These are phyloP conservation scores for Trichogramma dendrolimi DNA, from an alignment of 2,888 invertebrate genomes.

Conservation along the genomic window DNA sequence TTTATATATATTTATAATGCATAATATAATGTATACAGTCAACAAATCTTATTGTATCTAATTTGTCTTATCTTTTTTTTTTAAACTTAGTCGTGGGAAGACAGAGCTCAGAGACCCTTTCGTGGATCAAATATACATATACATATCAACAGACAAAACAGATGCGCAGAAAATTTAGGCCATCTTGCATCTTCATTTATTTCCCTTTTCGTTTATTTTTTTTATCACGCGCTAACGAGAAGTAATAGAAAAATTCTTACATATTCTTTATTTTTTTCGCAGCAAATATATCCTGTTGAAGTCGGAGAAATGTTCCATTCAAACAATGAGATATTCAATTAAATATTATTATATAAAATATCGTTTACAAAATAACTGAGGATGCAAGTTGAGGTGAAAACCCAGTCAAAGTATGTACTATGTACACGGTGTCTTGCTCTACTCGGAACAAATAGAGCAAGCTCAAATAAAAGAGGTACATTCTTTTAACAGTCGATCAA, in stretches of 20 bases:
- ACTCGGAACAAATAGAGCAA: too few species aligned
- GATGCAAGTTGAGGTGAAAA: too few species aligned
- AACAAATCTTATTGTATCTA: conserved; percentile 50
- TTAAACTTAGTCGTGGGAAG: conserved; percentile 52
- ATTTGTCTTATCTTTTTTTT: conserved; percentile 41
- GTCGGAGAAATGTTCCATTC: too few species aligned
- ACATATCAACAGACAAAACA: conserved; percentile 17
- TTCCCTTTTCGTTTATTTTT: background rate
- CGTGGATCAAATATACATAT: conserved; percentile 23
- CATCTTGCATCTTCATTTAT: conserved; percentile 17
- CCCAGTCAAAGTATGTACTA: too few species aligned
- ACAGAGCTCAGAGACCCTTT: conserved; percentile 50
- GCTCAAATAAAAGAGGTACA: too few species aligned
- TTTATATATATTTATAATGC: conserved; percentile 24
- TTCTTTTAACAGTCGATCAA: too few species aligned
- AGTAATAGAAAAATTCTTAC: background rate
- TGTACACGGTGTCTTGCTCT: too few species aligned
- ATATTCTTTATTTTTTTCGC: too few species aligned
- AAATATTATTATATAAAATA: too few species aligned
- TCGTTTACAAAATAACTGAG: too few species aligned
- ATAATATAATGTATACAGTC: conserved; percentile 48
- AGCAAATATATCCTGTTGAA: background rate
- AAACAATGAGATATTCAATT: too few species aligned
- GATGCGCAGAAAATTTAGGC: background rate
- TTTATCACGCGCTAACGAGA: background rate